phyloP scores from a whole-genome alignment of 2,797 vertebrate genomes.

The Odontamblyopus lacepedii region DNA sequence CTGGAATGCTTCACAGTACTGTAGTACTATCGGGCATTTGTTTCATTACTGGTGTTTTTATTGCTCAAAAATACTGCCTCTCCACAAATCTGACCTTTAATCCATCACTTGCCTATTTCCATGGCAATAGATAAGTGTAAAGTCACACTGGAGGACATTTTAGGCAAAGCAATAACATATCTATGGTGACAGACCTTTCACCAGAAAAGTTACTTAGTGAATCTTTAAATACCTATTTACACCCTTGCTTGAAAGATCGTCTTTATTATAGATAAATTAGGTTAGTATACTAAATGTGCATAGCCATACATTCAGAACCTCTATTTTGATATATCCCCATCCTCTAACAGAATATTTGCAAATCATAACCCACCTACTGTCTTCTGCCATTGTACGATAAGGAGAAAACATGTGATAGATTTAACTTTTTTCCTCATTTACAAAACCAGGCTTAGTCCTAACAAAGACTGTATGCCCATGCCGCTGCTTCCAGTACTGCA shows the following conservation, averaged over 20 bases:
- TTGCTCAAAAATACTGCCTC: no score
- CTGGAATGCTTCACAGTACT: no score
- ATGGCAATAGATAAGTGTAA: no score
- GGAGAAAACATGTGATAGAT: constrained; percentile 12
- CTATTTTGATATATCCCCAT: not conserved
- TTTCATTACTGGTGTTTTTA: no score
- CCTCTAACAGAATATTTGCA: constrained; percentile 23
- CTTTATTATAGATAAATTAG: not conserved
- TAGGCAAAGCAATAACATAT: no score
- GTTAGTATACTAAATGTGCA: not conserved
- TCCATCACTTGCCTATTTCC: no score
- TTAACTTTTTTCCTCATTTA: constrained; percentile 19
- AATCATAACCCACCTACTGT: constrained; percentile 31
- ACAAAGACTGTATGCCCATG: constrained; percentile 6
- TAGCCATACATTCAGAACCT: not conserved
- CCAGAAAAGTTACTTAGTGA: no score
- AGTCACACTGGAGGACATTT: no score
- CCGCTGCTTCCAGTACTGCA: constrained; percentile 37
- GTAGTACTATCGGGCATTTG: no score
- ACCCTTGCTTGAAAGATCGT: not conserved
- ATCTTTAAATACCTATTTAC: not conserved
- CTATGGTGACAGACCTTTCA: no score
- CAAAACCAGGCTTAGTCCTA: constrained; percentile 16
- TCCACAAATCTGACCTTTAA: no score
- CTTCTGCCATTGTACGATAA: no score